phyloP scores from a whole-genome alignment of 2,113 vertebrate genomes.

The Calidris pugnax region DNA sequence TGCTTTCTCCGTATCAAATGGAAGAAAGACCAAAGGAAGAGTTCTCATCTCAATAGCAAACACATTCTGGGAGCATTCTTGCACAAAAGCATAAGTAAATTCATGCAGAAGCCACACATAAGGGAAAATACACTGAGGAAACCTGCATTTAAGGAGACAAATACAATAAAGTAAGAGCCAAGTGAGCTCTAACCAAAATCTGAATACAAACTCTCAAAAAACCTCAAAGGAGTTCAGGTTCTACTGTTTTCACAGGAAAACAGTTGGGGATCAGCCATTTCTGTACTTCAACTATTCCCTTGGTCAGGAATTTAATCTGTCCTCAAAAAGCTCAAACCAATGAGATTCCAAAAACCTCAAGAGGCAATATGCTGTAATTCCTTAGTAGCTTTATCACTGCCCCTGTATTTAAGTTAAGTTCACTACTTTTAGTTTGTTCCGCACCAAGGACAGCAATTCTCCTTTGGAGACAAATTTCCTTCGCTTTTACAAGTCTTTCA shows the following conservation, averaged over 20 bases:
- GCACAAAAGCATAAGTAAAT: not conserved
- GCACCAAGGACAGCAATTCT: not conserved
- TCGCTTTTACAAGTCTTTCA: not conserved
- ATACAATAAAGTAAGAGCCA: not conserved
- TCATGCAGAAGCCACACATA: not conserved
- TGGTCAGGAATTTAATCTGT: not conserved
- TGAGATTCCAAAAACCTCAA: not conserved
- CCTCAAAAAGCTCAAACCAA: not conserved
- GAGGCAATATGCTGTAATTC: not conserved
- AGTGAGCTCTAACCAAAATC: not conserved
- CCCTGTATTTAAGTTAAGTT: not conserved
- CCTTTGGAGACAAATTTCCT: not conserved
- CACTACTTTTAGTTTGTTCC: not conserved
- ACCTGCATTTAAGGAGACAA: not conserved
- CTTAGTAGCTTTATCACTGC: not conserved
- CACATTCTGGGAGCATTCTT: not conserved
- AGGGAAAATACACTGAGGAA: not conserved
- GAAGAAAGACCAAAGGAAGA: not conserved
- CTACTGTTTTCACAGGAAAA: not conserved
- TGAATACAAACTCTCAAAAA: not conserved
- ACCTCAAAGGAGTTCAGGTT: not conserved
- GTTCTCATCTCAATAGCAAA: not conserved
- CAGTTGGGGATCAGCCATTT: not conserved
- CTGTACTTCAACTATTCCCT: not conserved
- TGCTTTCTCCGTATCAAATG: not conserved